Evolutionary conservation across 92 coral and sea anemone genomes (phyloP).

Genomic region (Isaurus tuberculatus): DNA sequence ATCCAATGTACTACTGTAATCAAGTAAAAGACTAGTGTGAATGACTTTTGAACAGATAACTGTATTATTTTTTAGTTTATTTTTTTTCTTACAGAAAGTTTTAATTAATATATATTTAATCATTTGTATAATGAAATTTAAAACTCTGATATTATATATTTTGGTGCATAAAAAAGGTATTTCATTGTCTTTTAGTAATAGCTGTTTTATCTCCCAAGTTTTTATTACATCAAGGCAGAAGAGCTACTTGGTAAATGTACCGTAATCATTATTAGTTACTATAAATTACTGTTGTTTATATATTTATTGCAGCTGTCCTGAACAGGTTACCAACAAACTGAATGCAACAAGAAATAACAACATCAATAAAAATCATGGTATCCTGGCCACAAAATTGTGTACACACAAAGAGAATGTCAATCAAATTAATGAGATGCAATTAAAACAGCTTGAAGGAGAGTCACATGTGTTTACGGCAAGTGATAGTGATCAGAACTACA

Average conservation of each 20-base stretch:
- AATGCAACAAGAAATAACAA: slow-evolving; percentile 74
- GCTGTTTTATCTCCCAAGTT: no score
- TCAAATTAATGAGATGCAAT: slow-evolving; percentile 91
- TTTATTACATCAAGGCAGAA: no score
- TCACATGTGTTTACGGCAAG: slow-evolving; percentile 70
- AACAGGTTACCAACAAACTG: slow-evolving; percentile 70
- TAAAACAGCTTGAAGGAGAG: slow-evolving; percentile 75
- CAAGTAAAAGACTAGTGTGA: no score
- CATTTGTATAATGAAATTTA: no score
- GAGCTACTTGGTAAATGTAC: background rate
- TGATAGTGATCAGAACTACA: slow-evolving; percentile 83
- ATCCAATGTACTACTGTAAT: no score
- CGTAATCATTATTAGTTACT: background rate
- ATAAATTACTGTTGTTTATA: background rate
- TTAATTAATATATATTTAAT: no score
- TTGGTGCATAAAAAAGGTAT: no score
- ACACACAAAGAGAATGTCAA: slow-evolving; percentile 97
- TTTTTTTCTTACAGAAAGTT: no score
- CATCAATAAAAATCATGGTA: slow-evolving; percentile 84
- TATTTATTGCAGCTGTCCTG: slow-evolving; percentile 73
- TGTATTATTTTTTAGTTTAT: no score
- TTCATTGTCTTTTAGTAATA: no score
- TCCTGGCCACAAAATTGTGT: slow-evolving; percentile 91
- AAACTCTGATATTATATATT: no score
- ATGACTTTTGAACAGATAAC: no score